Percentiles rank a stretch among this genome's conserved stretches.
phyloP scores from a whole-genome alignment of 2,888 invertebrate species.

The Hoplodrina ambigua region DNA sequence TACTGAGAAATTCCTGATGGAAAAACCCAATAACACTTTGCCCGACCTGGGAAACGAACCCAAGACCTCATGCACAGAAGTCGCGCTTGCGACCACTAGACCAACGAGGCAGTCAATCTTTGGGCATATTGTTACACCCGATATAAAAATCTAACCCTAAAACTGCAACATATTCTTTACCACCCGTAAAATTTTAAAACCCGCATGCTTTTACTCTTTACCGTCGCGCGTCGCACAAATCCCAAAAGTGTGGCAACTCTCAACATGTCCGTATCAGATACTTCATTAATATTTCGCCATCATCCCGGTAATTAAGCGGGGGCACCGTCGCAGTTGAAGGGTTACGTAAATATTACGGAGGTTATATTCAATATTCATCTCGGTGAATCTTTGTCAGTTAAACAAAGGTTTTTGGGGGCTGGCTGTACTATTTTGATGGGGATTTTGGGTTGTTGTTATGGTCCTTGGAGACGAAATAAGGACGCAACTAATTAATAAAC shows the following conservation, averaged over 20 bases:
- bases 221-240: constrained; percentile 52
- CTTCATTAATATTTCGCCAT: constrained; percentile 86
- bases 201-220: constrained; percentile 68
- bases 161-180: constrained; percentile 63
- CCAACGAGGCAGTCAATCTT: too few relatives aligned
- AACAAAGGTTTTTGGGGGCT: constrained; percentile 49
- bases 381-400: constrained; percentile 59
- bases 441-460: constrained; percentile 36
- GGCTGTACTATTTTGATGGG: constrained; percentile 34
- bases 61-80: too few relatives aligned
- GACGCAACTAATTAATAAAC: not conserved
- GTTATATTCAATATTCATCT: constrained; percentile 60
- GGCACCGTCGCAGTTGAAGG: constrained; percentile 64
- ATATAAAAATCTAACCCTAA: constrained; percentile 41
- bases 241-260: constrained; percentile 71
- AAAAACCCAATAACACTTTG: too few relatives aligned
- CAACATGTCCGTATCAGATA: constrained; percentile 82
- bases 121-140: too few relatives aligned
- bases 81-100: too few relatives aligned
- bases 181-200: constrained; percentile 70
- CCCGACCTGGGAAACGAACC: too few relatives aligned
- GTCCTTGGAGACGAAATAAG: constrained; percentile 38
- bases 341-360: constrained; percentile 69
- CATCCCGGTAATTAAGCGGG: constrained; percentile 80
- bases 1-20: too few relatives aligned